Evolutionary conservation across 1,140 invertebrate genomes (phyloP), one percentile per base, ranked within the genome.

Genomic region (Asbolus verrucosus): DNA sequence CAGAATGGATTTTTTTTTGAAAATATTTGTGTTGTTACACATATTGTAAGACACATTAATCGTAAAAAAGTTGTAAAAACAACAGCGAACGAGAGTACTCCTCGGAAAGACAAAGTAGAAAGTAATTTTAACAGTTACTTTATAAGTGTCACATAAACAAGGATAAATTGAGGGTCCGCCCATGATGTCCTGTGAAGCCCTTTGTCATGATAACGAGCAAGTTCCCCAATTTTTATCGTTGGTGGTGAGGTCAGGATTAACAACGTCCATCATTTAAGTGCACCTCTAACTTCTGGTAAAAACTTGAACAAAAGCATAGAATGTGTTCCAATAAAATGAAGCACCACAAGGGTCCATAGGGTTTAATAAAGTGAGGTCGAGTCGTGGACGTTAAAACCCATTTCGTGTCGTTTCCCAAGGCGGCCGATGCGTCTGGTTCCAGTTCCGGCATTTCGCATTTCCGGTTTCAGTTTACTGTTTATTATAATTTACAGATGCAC

Each of bases 371-470:
- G 46, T 54, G 46, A 54, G 46, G 46, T 8, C 24, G 21, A 27
- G 21, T 24, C 19, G 19, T 27, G 27, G 46, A 54, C 24, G 46
- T 54, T 54, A 54, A 54, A 54, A 54, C 46, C 46, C 46, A 54
- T 27, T 54, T 27, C 46, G 46, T 54, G 46, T 54, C 21, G 41
- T 54, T 27, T 54, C 46, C 46, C 46, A 54, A 54, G 46, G 46
- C 46, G 46, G 2, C 46, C 27, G 46, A 54, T 54, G 14, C 18
- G 46, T 54, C 21, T 54, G 14, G 14, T 24, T 54, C 11, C 14
- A 50, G 18, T 6, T 43, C n/a, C n/a, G n/a, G n/a, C n/a, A n/a
- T 43, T 43, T 14, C 39, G 39, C 39, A 2, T 43, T 43, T 1
- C 4, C 11, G 5, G 5, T n/a, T 11, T 36, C 33, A 36, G 6